These are phyloP conservation scores for Thripadectes ignobilis DNA, from an alignment of 2,797 vertebrate genomes.

Conservation along the genomic window DNA sequence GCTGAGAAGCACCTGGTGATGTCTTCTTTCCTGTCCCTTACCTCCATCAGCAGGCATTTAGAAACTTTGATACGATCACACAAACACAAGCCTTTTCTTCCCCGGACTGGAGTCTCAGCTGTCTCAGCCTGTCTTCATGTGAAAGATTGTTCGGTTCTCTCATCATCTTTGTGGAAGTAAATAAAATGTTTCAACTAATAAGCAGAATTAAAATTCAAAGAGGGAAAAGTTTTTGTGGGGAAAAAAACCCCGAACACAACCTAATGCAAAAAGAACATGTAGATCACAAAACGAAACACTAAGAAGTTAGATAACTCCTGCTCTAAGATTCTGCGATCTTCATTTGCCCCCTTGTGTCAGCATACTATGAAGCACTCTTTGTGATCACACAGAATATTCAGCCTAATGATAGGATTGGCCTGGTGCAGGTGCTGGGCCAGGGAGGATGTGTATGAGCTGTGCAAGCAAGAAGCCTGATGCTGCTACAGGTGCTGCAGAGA, in stretches of 20 bases:
- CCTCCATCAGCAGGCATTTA: not conserved
- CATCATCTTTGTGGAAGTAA: not conserved
- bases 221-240: not conserved
- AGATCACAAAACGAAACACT: not conserved
- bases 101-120: not conserved
- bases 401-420: not conserved
- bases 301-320: not conserved
- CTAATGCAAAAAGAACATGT: not conserved
- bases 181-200: not conserved
- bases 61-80: not conserved
- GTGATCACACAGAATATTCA: not conserved
- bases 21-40: not conserved
- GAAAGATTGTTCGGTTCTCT: not conserved
- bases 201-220: not conserved
- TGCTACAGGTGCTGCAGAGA: not conserved
- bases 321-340: slow-evolving; percentile 15
- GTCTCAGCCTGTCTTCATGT: not conserved
- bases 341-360: slow-evolving; percentile 56
- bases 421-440: not conserved
- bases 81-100: not conserved
- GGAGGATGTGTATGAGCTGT: not conserved
- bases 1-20: not conserved
- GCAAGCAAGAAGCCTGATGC: not conserved
- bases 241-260: fast-evolving
- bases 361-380: not conserved